Evolutionary conservation across 2,888 invertebrate species (phyloP), one percentile per base, ranked within the genome.

Genomic region (Epistrophella euchroma): DNA sequence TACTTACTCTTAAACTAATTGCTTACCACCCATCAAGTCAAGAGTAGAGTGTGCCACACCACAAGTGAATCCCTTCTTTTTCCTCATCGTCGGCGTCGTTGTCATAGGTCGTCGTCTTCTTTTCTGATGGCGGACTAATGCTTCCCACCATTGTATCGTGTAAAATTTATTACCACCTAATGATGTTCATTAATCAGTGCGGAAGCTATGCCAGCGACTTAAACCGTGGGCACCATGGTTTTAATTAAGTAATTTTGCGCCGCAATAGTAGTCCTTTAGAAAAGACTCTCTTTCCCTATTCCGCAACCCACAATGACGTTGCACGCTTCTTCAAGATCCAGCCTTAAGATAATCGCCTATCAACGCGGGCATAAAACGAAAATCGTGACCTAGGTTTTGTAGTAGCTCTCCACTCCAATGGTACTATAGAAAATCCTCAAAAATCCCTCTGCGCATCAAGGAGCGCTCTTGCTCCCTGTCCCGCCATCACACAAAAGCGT

Each of bases 191-290:
- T 80, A 80, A 80, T 84, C 80, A 84, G 75, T 50, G 79, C 74
- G 84, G 79, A 75, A 84, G 83, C 84, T 58, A 52, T 79, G 71
- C 58, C 50, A 19, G 68, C 17, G 40, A 62, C 43, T 62, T 62
- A 64, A 88, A 72, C 79, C 79, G 88, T 84, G 89, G 89, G 90
- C 91, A 91, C 89, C 58, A 45, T 13, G 89, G 90, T 91, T 88
- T 91, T 91, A 91, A 91, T 91, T 91, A 91, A 91, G 91, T 90
- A 91, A 91, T 91, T 90, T 89, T 89, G 88, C 89, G 89, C 89
- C 58, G 68, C 45, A 32, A 47, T 15, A 19, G 9, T 37, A 62
- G 52, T 55, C 58, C 43, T 70, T 68, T 45, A 4, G 9, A 11
- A 15, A 32, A 35, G 5, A 56, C 1, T 7, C 64, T 22, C 56